phyloP scores from a whole-genome alignment of 2,888 invertebrate species.

The Trisateles emortualis region DNA sequence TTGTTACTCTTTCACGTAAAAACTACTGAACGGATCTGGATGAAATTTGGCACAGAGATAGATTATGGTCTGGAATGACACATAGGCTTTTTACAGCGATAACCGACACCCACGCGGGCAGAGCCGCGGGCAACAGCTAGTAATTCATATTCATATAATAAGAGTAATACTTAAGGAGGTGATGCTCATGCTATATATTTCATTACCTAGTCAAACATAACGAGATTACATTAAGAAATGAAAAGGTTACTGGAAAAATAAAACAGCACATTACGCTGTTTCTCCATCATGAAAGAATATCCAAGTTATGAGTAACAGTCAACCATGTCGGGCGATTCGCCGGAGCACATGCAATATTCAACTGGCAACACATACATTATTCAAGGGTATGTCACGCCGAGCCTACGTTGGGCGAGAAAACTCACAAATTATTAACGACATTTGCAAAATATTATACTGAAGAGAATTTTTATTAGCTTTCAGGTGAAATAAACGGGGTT shows the following conservation, averaged over 20 bases:
- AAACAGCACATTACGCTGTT: background rate
- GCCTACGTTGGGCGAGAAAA: constrained; percentile 33
- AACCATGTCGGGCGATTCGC: constrained; percentile 10
- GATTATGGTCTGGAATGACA: too few relatives aligned
- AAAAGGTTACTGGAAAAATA: background rate
- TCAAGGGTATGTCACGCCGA: constrained; percentile 34
- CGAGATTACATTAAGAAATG: background rate
- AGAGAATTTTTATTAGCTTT: constrained; percentile 6
- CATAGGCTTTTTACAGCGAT: too few relatives aligned
- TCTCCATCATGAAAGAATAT: background rate
- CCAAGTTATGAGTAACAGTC: constrained; percentile 4
- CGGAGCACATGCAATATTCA: constrained; percentile 44
- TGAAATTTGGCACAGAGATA: too few relatives aligned
- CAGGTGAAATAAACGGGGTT: background rate
- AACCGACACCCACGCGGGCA: too few relatives aligned
- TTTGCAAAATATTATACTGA: constrained; percentile 37
- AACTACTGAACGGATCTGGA: too few relatives aligned
- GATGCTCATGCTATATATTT: too few relatives aligned
- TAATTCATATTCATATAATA: too few relatives aligned
- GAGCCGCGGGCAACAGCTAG: too few relatives aligned
- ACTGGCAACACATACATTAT: constrained; percentile 35
- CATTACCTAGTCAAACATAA: too few relatives aligned
- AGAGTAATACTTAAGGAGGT: too few relatives aligned
- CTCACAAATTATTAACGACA: constrained; percentile 44
- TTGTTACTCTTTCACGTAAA: too few relatives aligned